Percentiles rank a stretch among this genome's conserved stretches.
phyloP scores from a whole-genome alignment of 35 echinoderm and acorn worm species.

The Lytechinus pictus region DNA sequence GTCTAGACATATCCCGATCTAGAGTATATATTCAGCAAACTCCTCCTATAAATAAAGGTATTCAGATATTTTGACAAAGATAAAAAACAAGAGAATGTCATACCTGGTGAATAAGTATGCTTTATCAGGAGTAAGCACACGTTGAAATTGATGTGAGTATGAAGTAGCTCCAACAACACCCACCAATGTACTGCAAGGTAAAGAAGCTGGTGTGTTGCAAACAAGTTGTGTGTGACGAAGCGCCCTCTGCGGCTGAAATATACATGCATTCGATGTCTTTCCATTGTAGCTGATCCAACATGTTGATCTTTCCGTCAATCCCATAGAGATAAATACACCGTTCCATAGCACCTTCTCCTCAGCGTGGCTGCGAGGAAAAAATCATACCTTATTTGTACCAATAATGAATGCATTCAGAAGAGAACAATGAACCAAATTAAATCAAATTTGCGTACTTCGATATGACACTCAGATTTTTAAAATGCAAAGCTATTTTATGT shows the following conservation, averaged over 20 bases:
- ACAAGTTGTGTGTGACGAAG: background rate
- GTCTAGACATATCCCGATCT: too few species aligned
- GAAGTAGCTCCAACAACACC: constrained; percentile 23
- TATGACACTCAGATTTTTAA: too few species aligned
- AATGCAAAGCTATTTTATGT: too few species aligned
- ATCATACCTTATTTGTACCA: too few species aligned
- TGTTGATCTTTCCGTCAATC: background rate
- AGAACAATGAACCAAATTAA: too few species aligned
- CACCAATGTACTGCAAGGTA: background rate
- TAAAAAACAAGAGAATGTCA: too few species aligned
- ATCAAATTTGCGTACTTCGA: too few species aligned
- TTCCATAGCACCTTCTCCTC: constrained; percentile 37
- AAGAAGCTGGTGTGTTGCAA: background rate
- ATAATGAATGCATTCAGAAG: too few species aligned
- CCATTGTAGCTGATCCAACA: constrained; percentile 14
- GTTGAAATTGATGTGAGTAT: constrained; percentile 1
- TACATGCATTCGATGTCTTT: background rate
- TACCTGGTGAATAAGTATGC: constrained; percentile 24
- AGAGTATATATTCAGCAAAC: too few species aligned
- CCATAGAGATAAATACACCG: background rate
- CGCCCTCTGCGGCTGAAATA: constrained; percentile 23
- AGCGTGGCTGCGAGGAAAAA: background rate
- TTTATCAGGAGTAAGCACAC: background rate
- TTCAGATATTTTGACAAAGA: too few species aligned
- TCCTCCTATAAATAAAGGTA: too few species aligned